Evolutionary conservation across 2,888 invertebrate species (phyloP).

Genomic region (Parnassius smintheus): DNA sequence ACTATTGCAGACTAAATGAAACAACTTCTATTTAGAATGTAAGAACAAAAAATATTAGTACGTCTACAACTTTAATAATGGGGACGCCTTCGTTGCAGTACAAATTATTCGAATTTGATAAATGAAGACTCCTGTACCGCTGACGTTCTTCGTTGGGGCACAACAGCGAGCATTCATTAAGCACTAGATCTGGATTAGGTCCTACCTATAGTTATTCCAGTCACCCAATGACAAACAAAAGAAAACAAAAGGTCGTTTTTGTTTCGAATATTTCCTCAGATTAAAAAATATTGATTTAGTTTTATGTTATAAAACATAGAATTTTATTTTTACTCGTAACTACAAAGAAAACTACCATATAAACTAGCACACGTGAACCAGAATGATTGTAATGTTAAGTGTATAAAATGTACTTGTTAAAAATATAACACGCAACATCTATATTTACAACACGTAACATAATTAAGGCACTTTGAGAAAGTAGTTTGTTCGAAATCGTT

Average conservation of each 20-base stretch:
- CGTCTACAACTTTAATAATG: constrained; percentile 13
- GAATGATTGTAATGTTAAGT: too few species aligned
- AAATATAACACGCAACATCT: too few species aligned
- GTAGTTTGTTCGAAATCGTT: too few species aligned
- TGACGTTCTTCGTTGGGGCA: constrained; percentile 22
- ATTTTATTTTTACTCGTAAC: too few species aligned
- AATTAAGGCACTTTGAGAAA: too few species aligned
- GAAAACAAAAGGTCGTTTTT: neutral
- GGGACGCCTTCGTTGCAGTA: constrained; percentile 9
- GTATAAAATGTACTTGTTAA: too few species aligned
- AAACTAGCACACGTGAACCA: too few species aligned
- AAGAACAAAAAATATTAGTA: constrained; percentile 9
- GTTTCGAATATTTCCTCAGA: too few species aligned
- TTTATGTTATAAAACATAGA: too few species aligned
- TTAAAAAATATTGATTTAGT: too few species aligned
- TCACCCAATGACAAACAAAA: constrained; percentile 2
- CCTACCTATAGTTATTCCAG: constrained; percentile 4
- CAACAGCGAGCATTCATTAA: constrained; percentile 9
- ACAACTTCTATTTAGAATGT: neutral
- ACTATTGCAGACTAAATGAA: neutral
- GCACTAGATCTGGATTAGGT: constrained; percentile 20
- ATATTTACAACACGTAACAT: too few species aligned
- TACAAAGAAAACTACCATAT: too few species aligned
- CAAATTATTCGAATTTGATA: constrained; percentile 24
- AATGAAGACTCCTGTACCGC: constrained; percentile 22